Base-by-base conservation (phyloP, 1,140 invertebrate genomes). In the Homarus americanus region DNA sequence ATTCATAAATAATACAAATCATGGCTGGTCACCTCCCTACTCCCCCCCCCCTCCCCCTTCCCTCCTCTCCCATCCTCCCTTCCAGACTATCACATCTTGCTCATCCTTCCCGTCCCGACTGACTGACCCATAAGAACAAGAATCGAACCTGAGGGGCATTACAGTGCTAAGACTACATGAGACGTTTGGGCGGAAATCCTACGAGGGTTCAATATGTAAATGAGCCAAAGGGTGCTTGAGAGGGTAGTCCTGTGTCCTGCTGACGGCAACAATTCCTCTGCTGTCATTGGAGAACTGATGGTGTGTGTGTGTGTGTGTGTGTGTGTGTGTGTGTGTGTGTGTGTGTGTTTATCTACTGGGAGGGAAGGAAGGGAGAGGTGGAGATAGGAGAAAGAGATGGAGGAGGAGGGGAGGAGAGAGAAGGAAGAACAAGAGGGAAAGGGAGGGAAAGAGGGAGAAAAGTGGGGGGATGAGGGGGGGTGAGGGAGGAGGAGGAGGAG, bases 91-190 rank as follows among this genome's bases (percentile, higher is more conserved):
- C 28, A 78, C 44, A n/a, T 44, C 75, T 28, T 41, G 75, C 75
- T 12, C 78, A 82, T 58, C 49, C 17, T 38, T 82, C 41, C 36
- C 79, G 49, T 38, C 49, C 24, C 28, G 49, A 82, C 7, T 63
- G 79, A 82, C 79, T 63, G 49, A 36, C 41, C 49, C 49, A 36
- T 63, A 63, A 58, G 41, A 32, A 82, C 79, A 82, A 63, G 79
- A 63, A 63, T 82, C 15, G 49, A 82, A 36, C 34, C 28, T 53
- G 9, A 20, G 78, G 38, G 78, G 24, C 44, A 28, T 32, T 28
- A 80, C 41, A 44, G 78, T 53, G 78, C 78, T 53, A 53, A 53
- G 32, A 17, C 41, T 34, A 53, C 28, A 49, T n/a, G 78, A 32
- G 40, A 36, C 36, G 75, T 41, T 38, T 24, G 75, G 78, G 44